A percentile compares a stretch with the other conserved stretches of the same genome.
These are phyloP conservation scores for Anarhynchus alexandrinus DNA, from an alignment of 2,113 vertebrate genomes.

Conservation along the genomic window DNA sequence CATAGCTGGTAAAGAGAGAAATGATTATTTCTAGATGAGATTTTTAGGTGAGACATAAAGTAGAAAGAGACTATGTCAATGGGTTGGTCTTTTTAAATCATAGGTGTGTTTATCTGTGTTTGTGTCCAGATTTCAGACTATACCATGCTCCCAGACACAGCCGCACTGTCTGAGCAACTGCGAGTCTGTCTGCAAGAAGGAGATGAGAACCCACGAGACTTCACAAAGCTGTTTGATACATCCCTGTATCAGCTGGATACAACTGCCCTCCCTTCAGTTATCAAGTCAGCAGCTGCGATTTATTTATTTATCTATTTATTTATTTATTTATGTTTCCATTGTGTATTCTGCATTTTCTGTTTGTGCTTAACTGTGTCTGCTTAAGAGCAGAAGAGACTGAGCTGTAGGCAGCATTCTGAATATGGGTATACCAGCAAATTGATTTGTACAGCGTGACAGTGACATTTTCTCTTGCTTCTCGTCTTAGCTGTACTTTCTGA, in stretches of 20 bases:
- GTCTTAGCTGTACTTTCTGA: neutral
- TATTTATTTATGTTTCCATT: neutral
- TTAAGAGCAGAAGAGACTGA: neutral
- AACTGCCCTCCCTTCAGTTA: slow-evolving; percentile 85
- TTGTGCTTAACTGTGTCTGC: neutral
- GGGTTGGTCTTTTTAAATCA: neutral
- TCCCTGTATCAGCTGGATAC: slow-evolving; percentile 89
- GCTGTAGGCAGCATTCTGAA: neutral
- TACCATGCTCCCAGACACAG: slow-evolving; percentile 89
- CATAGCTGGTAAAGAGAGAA: neutral
- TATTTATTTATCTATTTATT: neutral
- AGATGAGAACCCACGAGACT: slow-evolving; percentile 91
- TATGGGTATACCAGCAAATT: neutral
- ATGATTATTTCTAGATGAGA: neutral
- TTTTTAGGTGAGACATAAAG: neutral
- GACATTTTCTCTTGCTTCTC: neutral
- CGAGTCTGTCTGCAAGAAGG: slow-evolving; percentile 92
- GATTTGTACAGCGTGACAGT: neutral
- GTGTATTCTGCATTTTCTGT: neutral
- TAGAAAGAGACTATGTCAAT: neutral
- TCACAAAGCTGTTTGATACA: slow-evolving; percentile 90
- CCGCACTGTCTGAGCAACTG: slow-evolving; percentile 83
- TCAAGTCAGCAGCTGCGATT: slow-evolving; percentile 80
- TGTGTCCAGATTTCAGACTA: slow-evolving; percentile 91
- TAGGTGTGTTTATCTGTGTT: neutral